A percentile compares a stretch with the other conserved stretches of the same genome.
Evolutionary conservation across 2,797 vertebrate genomes (phyloP).

Genomic region (Mormyrus proboscirostris): DNA sequence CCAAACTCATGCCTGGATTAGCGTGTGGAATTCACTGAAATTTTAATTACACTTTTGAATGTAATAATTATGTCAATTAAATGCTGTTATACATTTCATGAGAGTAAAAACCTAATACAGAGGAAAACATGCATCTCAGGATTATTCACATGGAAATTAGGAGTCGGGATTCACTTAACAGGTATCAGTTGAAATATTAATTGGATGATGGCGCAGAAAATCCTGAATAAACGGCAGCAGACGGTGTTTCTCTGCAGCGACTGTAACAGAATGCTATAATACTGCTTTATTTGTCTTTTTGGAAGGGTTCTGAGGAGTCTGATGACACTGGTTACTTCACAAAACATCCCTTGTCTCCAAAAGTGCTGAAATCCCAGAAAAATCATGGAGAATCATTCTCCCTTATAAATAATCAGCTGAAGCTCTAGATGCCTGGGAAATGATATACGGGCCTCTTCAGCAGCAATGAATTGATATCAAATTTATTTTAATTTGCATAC

Average conservation of each 20-base stretch:
- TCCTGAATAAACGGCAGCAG: background rate
- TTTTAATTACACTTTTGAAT: background rate
- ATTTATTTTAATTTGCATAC: background rate
- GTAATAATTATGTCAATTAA: background rate
- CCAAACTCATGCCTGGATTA: background rate
- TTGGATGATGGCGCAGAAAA: background rate
- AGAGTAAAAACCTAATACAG: background rate
- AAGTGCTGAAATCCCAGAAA: background rate
- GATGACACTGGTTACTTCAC: background rate
- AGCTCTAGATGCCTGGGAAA: background rate
- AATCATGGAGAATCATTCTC: background rate
- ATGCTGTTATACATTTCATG: background rate
- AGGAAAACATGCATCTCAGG: background rate
- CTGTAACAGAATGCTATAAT: background rate
- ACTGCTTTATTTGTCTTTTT: background rate
- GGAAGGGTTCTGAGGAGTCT: background rate
- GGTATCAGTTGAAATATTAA: background rate
- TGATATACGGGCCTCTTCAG: background rate
- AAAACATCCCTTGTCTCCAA: background rate
- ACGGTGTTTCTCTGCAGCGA: background rate
- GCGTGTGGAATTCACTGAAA: background rate
- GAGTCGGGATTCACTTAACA: background rate
- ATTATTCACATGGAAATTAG: background rate
- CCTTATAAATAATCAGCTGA: background rate
- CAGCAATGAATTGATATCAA: background rate